These are phyloP conservation scores for Ameiurus melas DNA, from an alignment of 2,113 vertebrate species.

Conservation along the genomic window DNA sequence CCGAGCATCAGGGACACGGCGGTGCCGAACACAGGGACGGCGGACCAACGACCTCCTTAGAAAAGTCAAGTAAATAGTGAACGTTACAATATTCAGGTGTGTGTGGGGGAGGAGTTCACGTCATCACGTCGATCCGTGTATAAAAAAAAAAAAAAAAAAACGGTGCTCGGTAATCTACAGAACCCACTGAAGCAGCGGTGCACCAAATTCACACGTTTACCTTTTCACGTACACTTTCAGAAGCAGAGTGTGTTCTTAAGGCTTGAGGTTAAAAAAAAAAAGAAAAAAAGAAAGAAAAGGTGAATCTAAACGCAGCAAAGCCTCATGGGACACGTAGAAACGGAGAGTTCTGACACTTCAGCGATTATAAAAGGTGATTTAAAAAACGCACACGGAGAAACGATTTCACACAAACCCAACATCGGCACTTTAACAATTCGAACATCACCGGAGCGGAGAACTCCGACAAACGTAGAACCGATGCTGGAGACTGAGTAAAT, in stretches of 20 bases:
- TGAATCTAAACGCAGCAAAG: slow-evolving; percentile 27
- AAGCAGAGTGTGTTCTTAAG: slow-evolving; percentile 34
- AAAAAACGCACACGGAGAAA: not conserved
- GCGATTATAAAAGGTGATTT: not conserved
- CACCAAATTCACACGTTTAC: not conserved
- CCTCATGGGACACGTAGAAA: not conserved
- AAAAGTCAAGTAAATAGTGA: not conserved
- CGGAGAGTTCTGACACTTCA: not conserved
- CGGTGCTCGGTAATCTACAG: not conserved
- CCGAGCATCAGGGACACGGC: not conserved
- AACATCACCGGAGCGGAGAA: too few relatives aligned
- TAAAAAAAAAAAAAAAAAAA: too few relatives aligned
- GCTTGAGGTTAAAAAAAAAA: slow-evolving; percentile 30
- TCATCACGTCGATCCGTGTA: not conserved
- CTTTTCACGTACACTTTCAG: not conserved
- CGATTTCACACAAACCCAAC: not conserved
- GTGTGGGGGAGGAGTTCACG: not conserved
- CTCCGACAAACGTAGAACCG: not conserved
- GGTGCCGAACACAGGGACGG: not conserved
- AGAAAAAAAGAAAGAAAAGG: not conserved
- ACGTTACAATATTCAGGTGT: not conserved
- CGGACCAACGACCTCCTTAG: too few relatives aligned
- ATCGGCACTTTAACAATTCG: not conserved
- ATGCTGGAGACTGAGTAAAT: slow-evolving; percentile 6
- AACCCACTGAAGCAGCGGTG: not conserved